Conservation (phyloP, 2,888 invertebrate genomes). For the Chaetogeoica ovagalla region DNA sequence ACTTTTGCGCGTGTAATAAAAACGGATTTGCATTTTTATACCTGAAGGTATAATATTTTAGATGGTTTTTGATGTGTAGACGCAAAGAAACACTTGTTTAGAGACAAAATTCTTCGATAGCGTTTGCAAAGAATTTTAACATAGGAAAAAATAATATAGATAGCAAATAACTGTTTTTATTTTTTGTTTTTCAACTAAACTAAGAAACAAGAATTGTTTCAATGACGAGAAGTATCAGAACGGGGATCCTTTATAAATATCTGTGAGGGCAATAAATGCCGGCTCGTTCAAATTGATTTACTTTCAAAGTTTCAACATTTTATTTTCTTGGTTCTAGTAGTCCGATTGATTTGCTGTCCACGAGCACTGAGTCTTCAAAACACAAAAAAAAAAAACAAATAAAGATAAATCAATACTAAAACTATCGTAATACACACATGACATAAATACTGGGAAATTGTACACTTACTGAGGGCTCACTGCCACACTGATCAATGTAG, state of each 20-base stretch:
- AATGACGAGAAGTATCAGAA: constrained; percentile 4
- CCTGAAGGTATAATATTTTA: background rate
- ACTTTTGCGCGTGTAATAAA: background rate
- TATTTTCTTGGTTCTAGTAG: constrained; percentile 13
- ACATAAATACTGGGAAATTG: background rate
- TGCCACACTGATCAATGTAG: background rate
- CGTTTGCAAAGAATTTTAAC: background rate
- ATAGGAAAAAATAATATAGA: background rate
- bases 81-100: background rate
- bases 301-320: constrained; percentile 20
- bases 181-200: constrained; percentile 11
- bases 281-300: constrained; percentile 27
- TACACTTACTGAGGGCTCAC: background rate
- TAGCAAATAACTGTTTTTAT: background rate
- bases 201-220: background rate
- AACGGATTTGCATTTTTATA: background rate
- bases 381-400: background rate
- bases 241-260: constrained; percentile 24
- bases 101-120: background rate
- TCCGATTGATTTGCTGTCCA: constrained; percentile 18
- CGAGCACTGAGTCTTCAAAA: background rate
- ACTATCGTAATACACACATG: background rate
- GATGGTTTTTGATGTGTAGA: background rate
- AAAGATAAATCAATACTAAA: background rate
- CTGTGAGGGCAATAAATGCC: constrained; percentile 2